These are phyloP conservation scores for Cladopsammia gracilis DNA, from an alignment of 64 coral and sea anemone genomes.

Conservation along the genomic window DNA sequence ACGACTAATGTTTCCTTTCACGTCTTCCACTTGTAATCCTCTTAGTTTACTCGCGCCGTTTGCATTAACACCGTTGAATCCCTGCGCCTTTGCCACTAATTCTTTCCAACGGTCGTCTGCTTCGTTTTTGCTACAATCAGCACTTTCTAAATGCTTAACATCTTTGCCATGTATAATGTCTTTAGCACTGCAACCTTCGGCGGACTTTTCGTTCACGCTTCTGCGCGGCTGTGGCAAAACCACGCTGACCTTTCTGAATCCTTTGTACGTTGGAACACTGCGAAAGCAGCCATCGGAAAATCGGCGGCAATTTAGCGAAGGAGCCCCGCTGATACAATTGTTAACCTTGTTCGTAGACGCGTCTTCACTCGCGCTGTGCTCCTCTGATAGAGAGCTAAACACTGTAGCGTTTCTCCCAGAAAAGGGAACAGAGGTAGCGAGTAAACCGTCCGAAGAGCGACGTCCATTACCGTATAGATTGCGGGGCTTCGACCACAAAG, in stretches of 20 bases:
- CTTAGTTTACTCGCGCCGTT: neutral
- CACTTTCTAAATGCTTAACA: conserved; percentile 13
- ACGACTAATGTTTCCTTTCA: neutral
- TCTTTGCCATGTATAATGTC: neutral
- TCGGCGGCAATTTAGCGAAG: conserved; percentile 36
- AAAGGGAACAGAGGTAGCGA: neutral
- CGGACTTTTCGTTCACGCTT: neutral
- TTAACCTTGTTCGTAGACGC: neutral
- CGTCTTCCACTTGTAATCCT: conserved; percentile 14
- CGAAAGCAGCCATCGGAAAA: conserved; percentile 57
- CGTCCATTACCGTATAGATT: neutral
- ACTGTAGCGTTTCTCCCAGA: neutral
- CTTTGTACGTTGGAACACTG: conserved; percentile 9
- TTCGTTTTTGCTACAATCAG: conserved; percentile 30
- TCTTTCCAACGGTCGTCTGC: conserved; percentile 38
- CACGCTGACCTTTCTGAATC: conserved; percentile 15
- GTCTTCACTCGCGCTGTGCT: neutral
- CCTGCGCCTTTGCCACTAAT: conserved; percentile 43
- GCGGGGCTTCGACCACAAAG: neutral
- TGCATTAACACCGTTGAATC: conserved; percentile 1
- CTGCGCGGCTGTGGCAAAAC: conserved; percentile 25
- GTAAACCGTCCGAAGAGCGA: conserved; percentile 14
- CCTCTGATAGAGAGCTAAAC: conserved; percentile 27
- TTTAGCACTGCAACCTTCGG: neutral
- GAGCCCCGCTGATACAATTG: conserved; percentile 8